phyloP scores from a whole-genome alignment of 2,113 vertebrate genomes.

The Gadus chalcogrammus region DNA sequence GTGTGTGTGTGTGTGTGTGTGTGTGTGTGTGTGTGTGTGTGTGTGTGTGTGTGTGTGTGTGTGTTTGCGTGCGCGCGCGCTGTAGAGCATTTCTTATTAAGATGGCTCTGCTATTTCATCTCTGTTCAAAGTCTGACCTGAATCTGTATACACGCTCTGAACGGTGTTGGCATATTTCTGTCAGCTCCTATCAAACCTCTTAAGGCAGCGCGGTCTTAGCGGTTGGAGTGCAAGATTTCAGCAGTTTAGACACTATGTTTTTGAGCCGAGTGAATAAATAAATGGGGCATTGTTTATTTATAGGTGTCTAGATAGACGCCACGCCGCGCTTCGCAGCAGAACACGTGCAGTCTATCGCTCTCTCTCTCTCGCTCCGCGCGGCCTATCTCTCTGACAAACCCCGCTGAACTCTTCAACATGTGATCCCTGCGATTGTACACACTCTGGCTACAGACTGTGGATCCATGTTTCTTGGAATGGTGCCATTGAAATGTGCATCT shows the following conservation, averaged over 20 bases:
- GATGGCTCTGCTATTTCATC: slow-evolving; percentile 67
- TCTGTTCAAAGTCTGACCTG: slow-evolving; percentile 69
- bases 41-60: too few relatives aligned
- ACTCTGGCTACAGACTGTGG: too few relatives aligned
- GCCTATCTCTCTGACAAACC: too few relatives aligned
- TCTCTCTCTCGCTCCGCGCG: too few relatives aligned
- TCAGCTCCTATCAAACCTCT: slow-evolving; percentile 59
- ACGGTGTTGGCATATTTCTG: slow-evolving; percentile 54
- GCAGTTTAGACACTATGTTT: slow-evolving; percentile 48
- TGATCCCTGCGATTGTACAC: too few relatives aligned
- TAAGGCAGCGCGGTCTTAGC: slow-evolving; percentile 60
- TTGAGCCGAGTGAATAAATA: slow-evolving; percentile 43
- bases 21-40: too few relatives aligned
- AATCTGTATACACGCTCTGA: slow-evolving; percentile 64
- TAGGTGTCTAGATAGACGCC: slow-evolving; percentile 14
- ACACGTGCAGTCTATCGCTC: too few relatives aligned
- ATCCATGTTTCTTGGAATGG: too few relatives aligned
- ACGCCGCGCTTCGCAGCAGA: neutral
- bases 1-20: neutral
- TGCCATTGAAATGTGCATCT: neutral
- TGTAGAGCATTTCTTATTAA: slow-evolving; percentile 66
- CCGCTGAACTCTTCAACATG: too few relatives aligned
- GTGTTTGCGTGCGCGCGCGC: slow-evolving; percentile 27
- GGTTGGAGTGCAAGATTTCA: slow-evolving; percentile 29
- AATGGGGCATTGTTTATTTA: slow-evolving; percentile 61